A percentile compares a stretch with the other conserved stretches of the same genome.
Conservation (phyloP, 1,140 invertebrate genomes). For the Neelides sp. region DNA sequence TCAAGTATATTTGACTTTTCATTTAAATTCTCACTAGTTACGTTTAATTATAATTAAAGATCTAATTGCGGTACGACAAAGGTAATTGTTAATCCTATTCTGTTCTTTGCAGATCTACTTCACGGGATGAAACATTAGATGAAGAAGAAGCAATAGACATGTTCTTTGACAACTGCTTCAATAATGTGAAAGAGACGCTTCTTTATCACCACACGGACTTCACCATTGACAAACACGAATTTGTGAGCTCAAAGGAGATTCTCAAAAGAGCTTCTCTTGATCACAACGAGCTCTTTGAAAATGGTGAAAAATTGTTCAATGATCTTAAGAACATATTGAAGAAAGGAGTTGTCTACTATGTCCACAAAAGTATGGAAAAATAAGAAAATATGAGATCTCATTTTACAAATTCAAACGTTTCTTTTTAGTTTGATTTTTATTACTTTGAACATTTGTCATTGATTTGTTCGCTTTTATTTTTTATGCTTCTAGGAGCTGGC, state of each 20-base stretch:
- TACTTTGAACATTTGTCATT: no score
- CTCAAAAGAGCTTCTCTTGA: neutral
- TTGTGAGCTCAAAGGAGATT: neutral
- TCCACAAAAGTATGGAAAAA: neutral
- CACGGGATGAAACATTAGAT: neutral
- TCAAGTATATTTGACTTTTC: no score
- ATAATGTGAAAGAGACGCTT: neutral
- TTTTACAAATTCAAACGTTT: neutral
- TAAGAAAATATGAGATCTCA: neutral
- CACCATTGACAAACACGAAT: neutral
- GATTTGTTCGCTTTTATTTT: no score
- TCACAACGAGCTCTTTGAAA: neutral
- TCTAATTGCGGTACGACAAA: no score
- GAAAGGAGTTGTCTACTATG: neutral
- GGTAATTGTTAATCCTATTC: no score
- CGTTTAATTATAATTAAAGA: no score
- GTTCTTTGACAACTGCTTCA: neutral
- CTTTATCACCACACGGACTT: neutral
- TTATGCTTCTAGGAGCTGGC: no score
- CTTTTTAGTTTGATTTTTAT: no score
- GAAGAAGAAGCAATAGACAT: neutral
- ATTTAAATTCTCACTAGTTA: no score
- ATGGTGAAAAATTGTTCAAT: neutral
- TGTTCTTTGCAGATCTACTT: no score
- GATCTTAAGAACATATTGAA: neutral